Evolutionary conservation across 2,113 vertebrate genomes (phyloP).

Genomic region (Bungarus multicinctus): DNA sequence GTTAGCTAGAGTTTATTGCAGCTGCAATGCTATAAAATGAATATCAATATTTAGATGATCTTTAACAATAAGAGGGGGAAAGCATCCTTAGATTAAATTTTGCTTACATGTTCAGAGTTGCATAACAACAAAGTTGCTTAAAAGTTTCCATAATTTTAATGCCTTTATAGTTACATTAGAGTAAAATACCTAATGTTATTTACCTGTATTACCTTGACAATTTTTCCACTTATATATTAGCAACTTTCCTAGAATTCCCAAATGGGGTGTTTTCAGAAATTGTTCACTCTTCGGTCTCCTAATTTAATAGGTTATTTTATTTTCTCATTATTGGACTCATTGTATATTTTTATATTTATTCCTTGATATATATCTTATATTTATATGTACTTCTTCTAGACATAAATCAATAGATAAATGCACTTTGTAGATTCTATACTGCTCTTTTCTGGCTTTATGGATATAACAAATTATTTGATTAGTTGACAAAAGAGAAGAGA

Average conservation of each 20-base stretch:
- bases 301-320: not conserved
- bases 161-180: not conserved
- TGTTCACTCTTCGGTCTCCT: slow-evolving; percentile 81
- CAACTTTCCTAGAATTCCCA: slow-evolving; percentile 75
- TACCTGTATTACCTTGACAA: slow-evolving; percentile 65
- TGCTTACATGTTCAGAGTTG: not conserved
- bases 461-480: not conserved
- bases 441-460: not conserved
- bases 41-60: not conserved
- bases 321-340: not conserved
- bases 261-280: slow-evolving; percentile 73
- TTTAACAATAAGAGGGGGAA: not conserved
- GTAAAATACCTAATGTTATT: not conserved
- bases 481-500: not conserved
- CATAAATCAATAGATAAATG: not conserved
- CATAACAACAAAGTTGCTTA: not conserved
- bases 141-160: not conserved
- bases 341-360: not conserved
- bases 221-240: slow-evolving; percentile 77
- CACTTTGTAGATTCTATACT: not conserved
- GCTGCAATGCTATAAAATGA: not conserved
- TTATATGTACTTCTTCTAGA: not conserved
- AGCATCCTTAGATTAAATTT: not conserved
- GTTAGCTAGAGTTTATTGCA: not conserved
- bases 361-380: not conserved